These are phyloP conservation scores for Aspidoscelis tigris DNA, from an alignment of 2,113 vertebrate species.

Conservation along the genomic window DNA sequence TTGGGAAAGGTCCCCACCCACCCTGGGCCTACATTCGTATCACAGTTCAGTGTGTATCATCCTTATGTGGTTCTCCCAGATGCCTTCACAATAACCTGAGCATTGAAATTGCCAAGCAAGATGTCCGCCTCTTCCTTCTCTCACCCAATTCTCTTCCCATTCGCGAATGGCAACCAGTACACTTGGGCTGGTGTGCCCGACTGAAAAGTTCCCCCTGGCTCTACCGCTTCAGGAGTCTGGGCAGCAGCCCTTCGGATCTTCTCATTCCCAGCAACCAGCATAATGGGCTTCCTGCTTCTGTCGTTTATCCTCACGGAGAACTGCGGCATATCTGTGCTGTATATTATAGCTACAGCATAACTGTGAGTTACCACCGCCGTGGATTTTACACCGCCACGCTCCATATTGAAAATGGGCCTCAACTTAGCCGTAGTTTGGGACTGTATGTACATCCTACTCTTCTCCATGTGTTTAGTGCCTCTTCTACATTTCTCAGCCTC, in stretches of 20 bases:
- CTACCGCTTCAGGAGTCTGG: conserved; percentile 51
- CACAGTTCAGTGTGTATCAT: neutral
- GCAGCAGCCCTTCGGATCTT: conserved; percentile 5
- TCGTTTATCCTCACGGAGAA: conserved; percentile 14
- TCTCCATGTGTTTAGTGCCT: conserved; percentile 16
- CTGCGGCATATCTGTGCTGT: conserved; percentile 42
- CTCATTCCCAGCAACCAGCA: conserved; percentile 47
- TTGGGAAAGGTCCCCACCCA: neutral
- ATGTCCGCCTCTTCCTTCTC: conserved; percentile 52
- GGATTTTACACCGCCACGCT: conserved; percentile 27
- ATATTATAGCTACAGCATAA: conserved; percentile 49
- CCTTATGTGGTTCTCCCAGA: neutral
- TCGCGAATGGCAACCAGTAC: neutral
- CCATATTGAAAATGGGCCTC: conserved; percentile 33
- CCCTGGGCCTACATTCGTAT: neutral
- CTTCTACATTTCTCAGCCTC: conserved; percentile 38
- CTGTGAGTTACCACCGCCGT: conserved; percentile 9
- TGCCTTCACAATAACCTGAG: conserved; percentile 43
- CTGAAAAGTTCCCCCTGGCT: conserved; percentile 51
- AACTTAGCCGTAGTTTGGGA: neutral
- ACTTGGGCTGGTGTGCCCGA: conserved; percentile 53
- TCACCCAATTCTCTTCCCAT: neutral
- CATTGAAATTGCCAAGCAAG: conserved; percentile 22
- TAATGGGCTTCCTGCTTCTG: rapidly evolving
- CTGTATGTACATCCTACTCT: conserved; percentile 33